Conservation (phyloP, 2,797 vertebrate species). For the Lagorchestes hirsutus region DNA sequence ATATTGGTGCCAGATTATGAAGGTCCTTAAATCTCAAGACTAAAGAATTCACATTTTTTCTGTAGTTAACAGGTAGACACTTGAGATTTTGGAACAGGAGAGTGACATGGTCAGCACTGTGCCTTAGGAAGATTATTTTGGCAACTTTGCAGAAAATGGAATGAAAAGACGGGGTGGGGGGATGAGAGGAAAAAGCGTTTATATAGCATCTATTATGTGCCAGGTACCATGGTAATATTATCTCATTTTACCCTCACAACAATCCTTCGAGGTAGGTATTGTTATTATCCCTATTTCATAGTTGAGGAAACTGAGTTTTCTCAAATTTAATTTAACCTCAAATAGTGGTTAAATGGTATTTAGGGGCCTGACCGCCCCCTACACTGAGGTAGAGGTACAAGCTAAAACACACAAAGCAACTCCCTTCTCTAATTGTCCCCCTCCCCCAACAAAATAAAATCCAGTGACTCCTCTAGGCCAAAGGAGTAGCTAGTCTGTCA, state of each 20-base stretch:
- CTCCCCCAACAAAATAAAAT: neutral
- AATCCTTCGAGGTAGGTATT: neutral
- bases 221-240: neutral
- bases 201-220: neutral
- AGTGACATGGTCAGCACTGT: neutral
- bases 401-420: neutral
- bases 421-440: neutral
- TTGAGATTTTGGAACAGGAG: neutral
- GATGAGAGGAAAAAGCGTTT: neutral
- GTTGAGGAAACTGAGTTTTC: neutral
- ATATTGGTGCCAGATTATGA: neutral
- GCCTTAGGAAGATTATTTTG: conserved; percentile 1
- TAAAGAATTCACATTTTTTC: neutral
- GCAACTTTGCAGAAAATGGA: neutral
- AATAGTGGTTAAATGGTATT: neutral
- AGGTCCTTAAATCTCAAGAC: neutral
- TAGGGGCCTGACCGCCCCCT: neutral
- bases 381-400: neutral
- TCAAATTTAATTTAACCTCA: neutral
- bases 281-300: neutral
- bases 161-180: neutral
- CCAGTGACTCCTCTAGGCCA: neutral
- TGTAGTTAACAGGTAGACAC: neutral
- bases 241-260: neutral
- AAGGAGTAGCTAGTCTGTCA: neutral